Base-by-base conservation (phyloP, 2,888 invertebrate genomes). In the Caenorhabditis sp. region DNA sequence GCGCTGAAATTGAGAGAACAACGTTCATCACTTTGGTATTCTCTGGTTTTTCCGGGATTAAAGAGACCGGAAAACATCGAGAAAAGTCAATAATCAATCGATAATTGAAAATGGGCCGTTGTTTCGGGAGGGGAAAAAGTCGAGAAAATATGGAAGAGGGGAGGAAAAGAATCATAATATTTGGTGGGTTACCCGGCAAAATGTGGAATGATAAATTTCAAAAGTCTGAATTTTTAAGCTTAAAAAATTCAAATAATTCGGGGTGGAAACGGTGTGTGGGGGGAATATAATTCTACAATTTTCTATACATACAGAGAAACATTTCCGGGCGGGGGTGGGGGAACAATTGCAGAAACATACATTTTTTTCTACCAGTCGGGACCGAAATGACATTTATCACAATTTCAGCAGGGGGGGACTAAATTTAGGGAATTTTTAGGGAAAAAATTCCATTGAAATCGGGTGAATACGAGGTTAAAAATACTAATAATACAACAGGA, bases 291-390 rank as follows among this genome's bases (percentile, higher is more conserved):
- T 41, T 68, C 70, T 70, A 59, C 46, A 65, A 43, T 59, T 41
- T 15, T 59, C 59, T 70, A 70, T 70, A 70, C 70, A 70, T 61
- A 70, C 70, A 70, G 50, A 58, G 41, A 73, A 65, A 45, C 27
- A n/a, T n/a, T n/a, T 52, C 43, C 20, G 52, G 55, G 63, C 5
- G n/a, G 35, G 30, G 30, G 9, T 7, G 30, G 30, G 43, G 9
- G 45, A 43, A 27, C n/a, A n/a, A n/a, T n/a, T n/a, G n/a, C n/a
- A n/a, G 15, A 50, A 48, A 37, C 22, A 48, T 37, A 9, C 37
- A 37, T 27, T 13, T 22, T 20, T 39, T 24, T 55, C 39, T 32
- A 46, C 48, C 50, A 41, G 43, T 56, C 15, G 3, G 20, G 15
- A 11, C 26, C 24, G 56, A 71, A 46, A 53, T 61, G 70, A 61